These are phyloP conservation scores for Masnerella sp. DNA, from an alignment of 2,888 invertebrate species.

Conservation along the genomic window DNA sequence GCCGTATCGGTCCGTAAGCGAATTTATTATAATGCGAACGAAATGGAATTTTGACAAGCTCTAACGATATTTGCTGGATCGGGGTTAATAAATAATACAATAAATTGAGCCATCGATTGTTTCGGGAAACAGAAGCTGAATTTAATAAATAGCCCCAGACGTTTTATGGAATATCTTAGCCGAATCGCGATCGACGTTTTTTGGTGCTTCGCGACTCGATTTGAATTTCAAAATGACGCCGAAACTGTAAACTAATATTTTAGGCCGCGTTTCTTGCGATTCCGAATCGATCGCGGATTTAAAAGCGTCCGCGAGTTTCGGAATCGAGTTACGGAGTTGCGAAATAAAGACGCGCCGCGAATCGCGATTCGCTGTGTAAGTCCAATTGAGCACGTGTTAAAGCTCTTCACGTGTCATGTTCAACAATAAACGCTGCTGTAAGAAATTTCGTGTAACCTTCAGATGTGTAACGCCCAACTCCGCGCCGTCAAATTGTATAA, in stretches of 20 bases:
- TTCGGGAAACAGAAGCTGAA: conserved; percentile 55
- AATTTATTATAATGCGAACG: conserved; percentile 24
- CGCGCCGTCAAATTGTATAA: conserved; percentile 31
- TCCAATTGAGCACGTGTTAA: conserved; percentile 25
- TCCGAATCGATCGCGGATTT: conserved; percentile 22
- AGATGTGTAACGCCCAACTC: conserved; percentile 21
- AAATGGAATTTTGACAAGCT: conserved; percentile 33
- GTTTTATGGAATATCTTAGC: conserved; percentile 57
- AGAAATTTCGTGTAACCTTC: conserved; percentile 26
- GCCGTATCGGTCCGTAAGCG: no score
- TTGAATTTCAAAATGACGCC: conserved; percentile 70
- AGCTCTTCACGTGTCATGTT: conserved; percentile 11
- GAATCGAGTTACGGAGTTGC: conserved; percentile 21
- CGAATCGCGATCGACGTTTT: conserved; percentile 60
- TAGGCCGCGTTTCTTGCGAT: conserved; percentile 48
- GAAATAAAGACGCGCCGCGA: conserved; percentile 22
- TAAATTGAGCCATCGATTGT: conserved; percentile 58
- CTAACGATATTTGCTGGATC: conserved; percentile 34
- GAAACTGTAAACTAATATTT: conserved; percentile 64
- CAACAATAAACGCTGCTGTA: conserved; percentile 24
- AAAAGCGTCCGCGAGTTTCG: conserved; percentile 1
- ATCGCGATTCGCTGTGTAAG: conserved; percentile 1
- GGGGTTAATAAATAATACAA: conserved; percentile 51
- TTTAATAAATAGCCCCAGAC: conserved; percentile 59
- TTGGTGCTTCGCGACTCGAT: conserved; percentile 61